Evolutionary conservation across 1,140 invertebrate species (phyloP), one percentile per base, ranked within the genome.

Genomic region (Neodiprion pinetum): DNA sequence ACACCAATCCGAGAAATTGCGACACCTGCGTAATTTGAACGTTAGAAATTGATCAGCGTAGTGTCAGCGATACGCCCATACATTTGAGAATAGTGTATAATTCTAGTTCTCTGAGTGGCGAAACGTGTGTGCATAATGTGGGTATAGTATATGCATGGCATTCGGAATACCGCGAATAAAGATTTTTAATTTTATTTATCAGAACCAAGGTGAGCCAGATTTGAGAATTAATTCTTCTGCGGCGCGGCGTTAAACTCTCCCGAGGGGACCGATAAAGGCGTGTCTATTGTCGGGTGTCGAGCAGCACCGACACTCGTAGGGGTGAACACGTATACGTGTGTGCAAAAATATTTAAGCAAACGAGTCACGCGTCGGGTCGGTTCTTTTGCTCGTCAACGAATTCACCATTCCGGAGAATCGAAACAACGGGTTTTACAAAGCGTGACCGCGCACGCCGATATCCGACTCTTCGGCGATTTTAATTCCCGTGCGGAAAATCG

Each of bases 121-220:
- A 40, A 40, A 40, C 28, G 28, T 40, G 28, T 40, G 28, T 40
- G 28, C 28, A 3, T 5, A 5, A 40, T 1, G 28, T 40, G 5
- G 1, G 28, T 40, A 40, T 40, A 40, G 28, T 40, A 40, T 40
- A 40, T 40, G 28, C 5, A 40, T 40, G 28, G 28, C 28, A 40
- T 40, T 40, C 28, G 28, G 28, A 40, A 40, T 40, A 40, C 28
- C 28, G 28, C 28, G 28, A 40, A 40, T 40, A 40, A 40, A 40
- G 9, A 61, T 61, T 61, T 61, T 61, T 61, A 61, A 61, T 61
- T 61, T 61, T 17, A 61, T 61, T 61, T 61, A 61, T 61, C 53
- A 0, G 53, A 61, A 61, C 53, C 53, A 61, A 61, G 53, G 53
- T 61, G 53, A 61, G 53, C 53, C 11, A 61, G 53, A 61, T 61